Evolutionary conservation across 2,888 invertebrate species (phyloP).

Genomic region (Balanococcus diminutus): DNA sequence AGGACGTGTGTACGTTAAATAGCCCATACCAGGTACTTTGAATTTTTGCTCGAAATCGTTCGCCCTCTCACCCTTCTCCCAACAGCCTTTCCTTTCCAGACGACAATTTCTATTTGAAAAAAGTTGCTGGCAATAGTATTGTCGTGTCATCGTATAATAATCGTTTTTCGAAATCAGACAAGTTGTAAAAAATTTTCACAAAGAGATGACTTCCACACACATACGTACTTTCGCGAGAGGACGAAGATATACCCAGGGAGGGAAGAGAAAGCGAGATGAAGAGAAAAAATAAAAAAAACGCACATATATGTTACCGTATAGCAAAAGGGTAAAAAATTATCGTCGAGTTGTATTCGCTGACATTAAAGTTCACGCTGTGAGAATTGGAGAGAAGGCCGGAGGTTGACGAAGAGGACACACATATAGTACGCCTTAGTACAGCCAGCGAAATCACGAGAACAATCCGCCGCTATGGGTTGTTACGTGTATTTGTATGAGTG

Average conservation of each 20-base stretch:
- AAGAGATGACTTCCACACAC: not conserved
- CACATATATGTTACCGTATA: not conserved
- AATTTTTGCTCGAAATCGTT: not conserved
- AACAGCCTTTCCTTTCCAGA: not conserved
- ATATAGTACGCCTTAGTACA: not conserved
- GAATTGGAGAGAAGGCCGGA: not conserved
- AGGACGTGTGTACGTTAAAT: too few species aligned
- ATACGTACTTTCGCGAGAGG: not conserved
- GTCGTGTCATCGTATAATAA: slow-evolving; percentile 2
- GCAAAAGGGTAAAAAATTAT: slow-evolving; percentile 31
- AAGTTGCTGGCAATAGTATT: not conserved
- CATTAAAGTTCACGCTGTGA: slow-evolving; percentile 14
- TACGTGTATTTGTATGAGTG: not conserved
- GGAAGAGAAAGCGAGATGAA: not conserved
- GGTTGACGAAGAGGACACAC: not conserved
- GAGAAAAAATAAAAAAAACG: slow-evolving; percentile 4
- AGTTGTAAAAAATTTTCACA: slow-evolving; percentile 18
- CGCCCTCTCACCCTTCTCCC: not conserved
- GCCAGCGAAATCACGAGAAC: slow-evolving; percentile 41
- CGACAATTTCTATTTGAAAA: not conserved
- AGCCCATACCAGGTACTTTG: too few species aligned
- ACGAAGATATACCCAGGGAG: not conserved
- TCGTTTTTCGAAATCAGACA: slow-evolving; percentile 25
- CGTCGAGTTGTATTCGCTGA: slow-evolving; percentile 31
- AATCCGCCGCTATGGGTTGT: not conserved